Base-by-base conservation (phyloP, 2,113 vertebrate species). In the Zosterops borbonicus region DNA sequence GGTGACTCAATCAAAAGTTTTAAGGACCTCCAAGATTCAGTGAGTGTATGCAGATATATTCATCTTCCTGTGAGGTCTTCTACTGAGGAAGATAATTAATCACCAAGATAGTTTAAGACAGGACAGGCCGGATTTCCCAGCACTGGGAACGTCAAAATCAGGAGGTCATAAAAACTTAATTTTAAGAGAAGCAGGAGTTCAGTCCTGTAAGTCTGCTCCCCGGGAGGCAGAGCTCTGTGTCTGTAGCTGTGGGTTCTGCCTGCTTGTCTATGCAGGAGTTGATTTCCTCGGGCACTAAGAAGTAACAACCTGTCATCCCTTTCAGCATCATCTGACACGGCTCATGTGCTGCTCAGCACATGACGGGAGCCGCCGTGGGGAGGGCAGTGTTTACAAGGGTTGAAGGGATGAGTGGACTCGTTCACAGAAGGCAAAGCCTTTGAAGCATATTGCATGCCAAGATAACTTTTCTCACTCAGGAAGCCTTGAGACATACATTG, bases 361-460 rank as follows among this genome's bases (percentile, higher is more conserved):
- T 93, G 94, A 96, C 27, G 92, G 85, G 80, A 95, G 89, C 86
- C 93, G 83, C 94, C 52, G 0, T 35, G 63, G 28, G 64, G 33
- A 52, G 42, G 68, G 79, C 44, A n/a, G 18, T 81, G 65, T 92
- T 93, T 87, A 41, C 47, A 20, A 1, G 29, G 73, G 35, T 25
- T 83, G 76, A 64, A 78, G 86, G 86, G 42, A 93, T 86, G 86
- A 87, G 64, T 89, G 92, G 89, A 92, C 80, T 89, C 52, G 19
- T 52, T 93, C 80, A 47, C 86, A 93, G 92, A 83, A 96, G 94
- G 95, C 91, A 77, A 94, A 90, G 87, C 69, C 86, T 94, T 91
- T 93, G 92, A 92, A 92, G 83, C 69, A 70, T 92, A 87, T 94
- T 96, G 92, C 80, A 68, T n/a, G 55, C 52, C 17, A 31, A 78